Evolutionary conservation across 2,888 invertebrate species (phyloP).

Genomic region (Melanophora roralis): DNA sequence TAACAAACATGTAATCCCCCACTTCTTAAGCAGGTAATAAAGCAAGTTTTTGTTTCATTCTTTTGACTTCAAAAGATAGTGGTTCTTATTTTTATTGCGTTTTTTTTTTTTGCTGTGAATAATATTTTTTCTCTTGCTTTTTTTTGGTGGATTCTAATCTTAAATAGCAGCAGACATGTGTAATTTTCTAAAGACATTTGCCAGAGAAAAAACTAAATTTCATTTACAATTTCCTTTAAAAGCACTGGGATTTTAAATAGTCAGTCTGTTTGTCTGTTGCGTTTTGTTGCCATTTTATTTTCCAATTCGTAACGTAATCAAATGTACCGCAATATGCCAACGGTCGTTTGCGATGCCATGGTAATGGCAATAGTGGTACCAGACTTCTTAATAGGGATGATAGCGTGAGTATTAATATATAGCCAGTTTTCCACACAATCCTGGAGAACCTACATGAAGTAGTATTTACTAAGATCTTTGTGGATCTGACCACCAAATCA

Average conservation of each 20-base stretch:
- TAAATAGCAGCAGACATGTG: slow-evolving; percentile 56
- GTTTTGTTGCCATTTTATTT: slow-evolving; percentile 43
- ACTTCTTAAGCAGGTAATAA: slow-evolving; percentile 52
- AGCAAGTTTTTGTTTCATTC: slow-evolving; percentile 42
- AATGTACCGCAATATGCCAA: slow-evolving; percentile 67
- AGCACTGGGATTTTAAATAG: slow-evolving; percentile 1
- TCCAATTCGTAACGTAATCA: slow-evolving; percentile 64
- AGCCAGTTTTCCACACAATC: too few relatives aligned
- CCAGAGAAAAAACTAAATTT: background rate
- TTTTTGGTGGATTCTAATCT: slow-evolving; percentile 55
- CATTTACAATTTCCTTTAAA: slow-evolving; percentile 32
- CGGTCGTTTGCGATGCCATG: slow-evolving; percentile 64
- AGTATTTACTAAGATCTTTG: too few relatives aligned
- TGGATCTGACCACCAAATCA: too few relatives aligned
- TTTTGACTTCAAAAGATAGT: slow-evolving; percentile 9
- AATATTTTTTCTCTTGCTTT: slow-evolving; percentile 6
- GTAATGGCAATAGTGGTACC: background rate
- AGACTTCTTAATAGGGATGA: too few relatives aligned
- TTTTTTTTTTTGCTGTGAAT: background rate
- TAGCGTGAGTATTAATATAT: too few relatives aligned
- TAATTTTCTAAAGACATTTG: slow-evolving; percentile 52
- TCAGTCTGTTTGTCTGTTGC: background rate
- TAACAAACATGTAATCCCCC: slow-evolving; percentile 56
- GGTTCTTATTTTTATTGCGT: slow-evolving; percentile 6
- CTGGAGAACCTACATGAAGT: too few relatives aligned